phyloP scores from a whole-genome alignment of 1,140 invertebrate species.

The Atta texana region DNA sequence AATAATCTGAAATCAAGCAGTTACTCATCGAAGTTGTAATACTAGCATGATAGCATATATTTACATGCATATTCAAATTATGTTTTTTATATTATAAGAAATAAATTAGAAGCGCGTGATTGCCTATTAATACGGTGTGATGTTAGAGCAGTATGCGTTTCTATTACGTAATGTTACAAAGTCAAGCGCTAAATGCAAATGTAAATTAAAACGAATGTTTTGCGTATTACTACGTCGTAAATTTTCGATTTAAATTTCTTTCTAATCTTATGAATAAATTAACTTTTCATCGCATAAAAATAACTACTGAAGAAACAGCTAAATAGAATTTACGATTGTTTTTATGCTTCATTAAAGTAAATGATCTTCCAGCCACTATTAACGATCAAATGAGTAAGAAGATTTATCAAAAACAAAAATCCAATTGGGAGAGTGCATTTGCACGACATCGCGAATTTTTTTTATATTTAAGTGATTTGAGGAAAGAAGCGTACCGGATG shows the following conservation, averaged over 20 bases:
- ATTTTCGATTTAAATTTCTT: slow-evolving; percentile 1
- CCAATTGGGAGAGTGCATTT: background rate
- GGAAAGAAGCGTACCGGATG: background rate
- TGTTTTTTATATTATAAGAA: background rate
- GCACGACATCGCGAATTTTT: background rate
- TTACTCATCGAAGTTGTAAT: background rate
- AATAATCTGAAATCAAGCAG: background rate
- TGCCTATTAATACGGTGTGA: background rate
- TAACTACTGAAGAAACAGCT: background rate
- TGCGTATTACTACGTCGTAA: background rate
- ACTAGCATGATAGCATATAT: background rate
- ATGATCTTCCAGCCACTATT: background rate
- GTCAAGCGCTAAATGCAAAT: slow-evolving; percentile 6
- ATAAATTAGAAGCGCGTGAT: background rate
- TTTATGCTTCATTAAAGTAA: background rate
- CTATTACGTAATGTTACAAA: background rate
- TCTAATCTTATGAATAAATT: slow-evolving; percentile 26
- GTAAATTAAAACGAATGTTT: slow-evolving; percentile 21
- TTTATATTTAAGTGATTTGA: slow-evolving; percentile 11
- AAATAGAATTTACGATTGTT: background rate
- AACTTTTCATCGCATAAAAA: slow-evolving; percentile 1
- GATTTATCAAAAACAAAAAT: background rate
- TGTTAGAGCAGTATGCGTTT: background rate
- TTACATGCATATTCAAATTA: background rate
- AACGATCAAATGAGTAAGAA: background rate